phyloP scores from a whole-genome alignment of 1,140 invertebrate species.

The Hormaphis cornu region DNA sequence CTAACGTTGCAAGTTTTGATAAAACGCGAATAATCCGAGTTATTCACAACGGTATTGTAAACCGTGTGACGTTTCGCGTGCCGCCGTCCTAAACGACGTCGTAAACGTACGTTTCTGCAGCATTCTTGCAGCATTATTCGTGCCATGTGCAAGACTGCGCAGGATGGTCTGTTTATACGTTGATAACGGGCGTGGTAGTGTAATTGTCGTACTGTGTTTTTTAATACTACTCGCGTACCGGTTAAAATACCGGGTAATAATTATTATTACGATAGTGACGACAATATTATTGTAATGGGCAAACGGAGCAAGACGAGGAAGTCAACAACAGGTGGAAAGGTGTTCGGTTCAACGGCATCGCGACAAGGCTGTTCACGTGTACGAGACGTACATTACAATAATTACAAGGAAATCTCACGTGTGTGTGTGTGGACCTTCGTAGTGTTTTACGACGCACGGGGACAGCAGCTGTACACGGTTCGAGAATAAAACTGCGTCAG shows the following conservation, averaged over 20 bases:
- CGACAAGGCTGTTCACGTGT: not conserved
- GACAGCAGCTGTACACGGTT: too few species aligned
- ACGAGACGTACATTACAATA: not conserved
- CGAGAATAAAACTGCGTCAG: too few species aligned
- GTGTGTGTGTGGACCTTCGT: too few species aligned
- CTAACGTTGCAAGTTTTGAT: too few species aligned
- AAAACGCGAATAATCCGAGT: too few species aligned
- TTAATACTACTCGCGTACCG: not conserved
- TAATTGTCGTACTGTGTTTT: not conserved
- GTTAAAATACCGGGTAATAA: not conserved
- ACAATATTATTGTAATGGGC: not conserved
- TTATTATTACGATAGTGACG: not conserved
- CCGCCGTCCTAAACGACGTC: too few species aligned
- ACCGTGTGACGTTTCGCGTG: too few species aligned
- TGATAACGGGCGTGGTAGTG: not conserved
- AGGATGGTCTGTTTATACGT: not conserved
- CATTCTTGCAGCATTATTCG: not conserved
- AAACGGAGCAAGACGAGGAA: not conserved
- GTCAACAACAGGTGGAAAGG: slow-evolving; percentile 18
- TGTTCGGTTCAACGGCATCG: not conserved
- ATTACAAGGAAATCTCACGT: not conserved
- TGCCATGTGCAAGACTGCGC: too few species aligned
- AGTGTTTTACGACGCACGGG: too few species aligned
- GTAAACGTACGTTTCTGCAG: too few species aligned
- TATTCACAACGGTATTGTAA: too few species aligned